These are phyloP conservation scores for Eurytemora carolleeae DNA, from an alignment of 1,140 invertebrate species.

Conservation along the genomic window DNA sequence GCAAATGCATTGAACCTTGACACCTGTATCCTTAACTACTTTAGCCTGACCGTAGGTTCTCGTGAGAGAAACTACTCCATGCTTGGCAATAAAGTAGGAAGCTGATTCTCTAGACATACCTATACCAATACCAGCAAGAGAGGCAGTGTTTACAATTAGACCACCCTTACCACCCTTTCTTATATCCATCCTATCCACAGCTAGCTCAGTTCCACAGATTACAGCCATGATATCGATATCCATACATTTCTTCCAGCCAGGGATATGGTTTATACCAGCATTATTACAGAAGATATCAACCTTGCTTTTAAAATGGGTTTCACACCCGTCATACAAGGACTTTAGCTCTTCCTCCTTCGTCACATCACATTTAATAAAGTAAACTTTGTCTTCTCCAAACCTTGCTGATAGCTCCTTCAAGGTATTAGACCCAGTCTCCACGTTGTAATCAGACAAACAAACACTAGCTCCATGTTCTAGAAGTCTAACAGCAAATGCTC, in stretches of 20 bases:
- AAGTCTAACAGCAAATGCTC: not conserved
- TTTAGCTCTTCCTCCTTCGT: not conserved
- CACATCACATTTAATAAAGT: not conserved
- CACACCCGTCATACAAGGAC: not conserved
- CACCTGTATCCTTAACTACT: not conserved
- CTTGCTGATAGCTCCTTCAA: not conserved
- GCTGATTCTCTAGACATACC: not conserved
- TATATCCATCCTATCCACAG: not conserved
- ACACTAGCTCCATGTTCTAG: not conserved
- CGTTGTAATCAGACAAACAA: not conserved
- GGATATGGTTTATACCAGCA: not conserved
- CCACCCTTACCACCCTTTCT: not conserved
- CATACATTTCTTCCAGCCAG: not conserved
- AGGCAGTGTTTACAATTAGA: not conserved
- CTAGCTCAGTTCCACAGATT: not conserved
- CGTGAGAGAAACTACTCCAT: not conserved
- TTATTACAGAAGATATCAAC: not conserved
- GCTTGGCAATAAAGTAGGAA: not conserved
- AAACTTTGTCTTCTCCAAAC: not conserved
- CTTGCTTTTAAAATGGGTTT: not conserved
- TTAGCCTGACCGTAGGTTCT: not conserved
- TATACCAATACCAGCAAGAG: not conserved
- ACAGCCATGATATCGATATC: not conserved
- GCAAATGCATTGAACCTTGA: not conserved
- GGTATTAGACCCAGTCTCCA: not conserved